These are phyloP conservation scores for Mantis religiosa DNA, from an alignment of 2,888 invertebrate genomes.

Conservation along the genomic window DNA sequence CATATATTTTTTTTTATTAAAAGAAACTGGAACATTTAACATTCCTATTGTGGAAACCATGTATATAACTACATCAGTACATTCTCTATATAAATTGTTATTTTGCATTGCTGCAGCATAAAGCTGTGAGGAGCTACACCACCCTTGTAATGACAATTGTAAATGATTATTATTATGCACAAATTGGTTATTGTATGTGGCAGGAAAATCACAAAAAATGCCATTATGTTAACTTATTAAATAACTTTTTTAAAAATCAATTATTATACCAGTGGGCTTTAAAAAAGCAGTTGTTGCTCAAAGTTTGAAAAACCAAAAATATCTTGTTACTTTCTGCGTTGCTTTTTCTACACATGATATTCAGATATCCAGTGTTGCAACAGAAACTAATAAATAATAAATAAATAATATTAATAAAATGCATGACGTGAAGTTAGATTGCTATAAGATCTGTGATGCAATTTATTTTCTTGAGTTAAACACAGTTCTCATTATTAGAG, in stretches of 20 bases:
- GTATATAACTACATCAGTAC: slow-evolving; percentile 14
- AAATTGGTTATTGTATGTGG: slow-evolving; percentile 24
- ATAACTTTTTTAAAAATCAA: slow-evolving; percentile 10
- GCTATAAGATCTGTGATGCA: slow-evolving; percentile 22
- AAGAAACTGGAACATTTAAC: not conserved
- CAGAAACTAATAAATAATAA: slow-evolving; percentile 9
- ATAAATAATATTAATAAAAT: slow-evolving; percentile 9
- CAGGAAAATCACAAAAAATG: slow-evolving; percentile 17
- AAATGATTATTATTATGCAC: slow-evolving; percentile 21
- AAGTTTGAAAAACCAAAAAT: slow-evolving; percentile 22
- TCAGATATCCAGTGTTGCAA: slow-evolving; percentile 20
- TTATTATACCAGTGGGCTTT: slow-evolving; percentile 19
- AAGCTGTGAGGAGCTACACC: slow-evolving; percentile 17
- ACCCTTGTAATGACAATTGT: slow-evolving; percentile 35
- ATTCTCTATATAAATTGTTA: slow-evolving; percentile 24
- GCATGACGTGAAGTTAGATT: slow-evolving; percentile 23
- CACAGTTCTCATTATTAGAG: slow-evolving; percentile 10
- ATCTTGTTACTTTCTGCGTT: slow-evolving; percentile 21
- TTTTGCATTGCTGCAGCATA: slow-evolving; percentile 15
- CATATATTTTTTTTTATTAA: not conserved
- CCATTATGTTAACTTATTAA: slow-evolving; percentile 21
- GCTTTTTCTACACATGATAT: slow-evolving; percentile 20
- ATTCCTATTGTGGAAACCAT: slow-evolving; percentile 10
- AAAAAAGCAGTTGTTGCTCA: slow-evolving; percentile 25
- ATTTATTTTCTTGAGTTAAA: slow-evolving; percentile 13